A percentile compares a stretch with the other conserved stretches of the same genome.
Evolutionary conservation across 1,140 invertebrate species (phyloP).

Genomic region (fruit fly (Drosophila melanogaster)): DNA sequence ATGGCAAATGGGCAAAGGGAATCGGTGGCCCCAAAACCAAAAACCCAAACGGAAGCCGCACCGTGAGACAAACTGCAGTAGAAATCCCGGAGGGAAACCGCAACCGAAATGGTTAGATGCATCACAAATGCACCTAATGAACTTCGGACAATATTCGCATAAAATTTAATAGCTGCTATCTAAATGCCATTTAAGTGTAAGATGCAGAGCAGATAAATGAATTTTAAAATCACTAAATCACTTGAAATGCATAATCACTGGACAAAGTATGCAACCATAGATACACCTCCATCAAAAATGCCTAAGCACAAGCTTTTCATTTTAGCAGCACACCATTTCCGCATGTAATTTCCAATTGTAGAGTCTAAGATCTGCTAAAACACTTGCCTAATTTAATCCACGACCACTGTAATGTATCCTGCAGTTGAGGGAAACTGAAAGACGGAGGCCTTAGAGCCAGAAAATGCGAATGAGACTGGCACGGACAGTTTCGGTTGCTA

Average conservation of each 20-base stretch:
- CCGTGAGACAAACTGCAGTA: slow-evolving; percentile 13
- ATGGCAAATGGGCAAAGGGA: background rate
- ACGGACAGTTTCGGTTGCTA: slow-evolving; percentile 47
- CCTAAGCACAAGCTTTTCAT: no score
- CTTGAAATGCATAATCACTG: no score
- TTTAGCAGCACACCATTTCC: no score
- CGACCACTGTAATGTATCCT: slow-evolving; percentile 1
- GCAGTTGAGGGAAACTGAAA: slow-evolving; percentile 1
- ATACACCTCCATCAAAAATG: no score
- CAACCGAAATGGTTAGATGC: slow-evolving; percentile 8
- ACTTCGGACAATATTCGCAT: background rate
- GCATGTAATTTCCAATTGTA: no score
- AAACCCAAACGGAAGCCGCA: slow-evolving; percentile 18
- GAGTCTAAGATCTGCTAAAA: no score
- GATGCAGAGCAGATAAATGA: no score
- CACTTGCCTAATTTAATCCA: background rate
- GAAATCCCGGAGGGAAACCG: background rate
- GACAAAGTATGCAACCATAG: no score
- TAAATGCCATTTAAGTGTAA: background rate
- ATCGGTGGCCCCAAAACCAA: slow-evolving; percentile 2
- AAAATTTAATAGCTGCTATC: background rate
- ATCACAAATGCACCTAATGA: background rate
- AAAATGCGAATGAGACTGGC: slow-evolving; percentile 28
- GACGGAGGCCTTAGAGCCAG: slow-evolving; percentile 10
- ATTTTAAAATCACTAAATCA: background rate